Evolutionary conservation across 35 echinoderm and acorn worm species (phyloP).

Genomic region (Ophiothrix spiculata): DNA sequence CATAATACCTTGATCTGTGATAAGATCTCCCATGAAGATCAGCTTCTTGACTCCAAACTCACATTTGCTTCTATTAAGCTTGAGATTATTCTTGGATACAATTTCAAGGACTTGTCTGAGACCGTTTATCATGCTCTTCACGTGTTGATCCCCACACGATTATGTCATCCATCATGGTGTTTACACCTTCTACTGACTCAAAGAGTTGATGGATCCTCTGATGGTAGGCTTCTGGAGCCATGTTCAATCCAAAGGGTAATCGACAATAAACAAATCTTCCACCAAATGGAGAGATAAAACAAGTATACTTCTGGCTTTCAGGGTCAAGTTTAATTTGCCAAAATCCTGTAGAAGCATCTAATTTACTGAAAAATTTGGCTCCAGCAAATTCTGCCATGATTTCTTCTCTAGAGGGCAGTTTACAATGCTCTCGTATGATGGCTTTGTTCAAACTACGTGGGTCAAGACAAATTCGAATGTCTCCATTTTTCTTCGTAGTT

Average conservation of each 20-base stretch:
- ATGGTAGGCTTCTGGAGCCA: constrained; percentile 58
- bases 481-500: constrained; percentile 49
- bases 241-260: constrained; percentile 31
- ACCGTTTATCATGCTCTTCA: constrained; percentile 44
- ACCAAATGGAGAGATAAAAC: constrained; percentile 52
- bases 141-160: constrained; percentile 41
- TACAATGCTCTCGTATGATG: constrained; percentile 48
- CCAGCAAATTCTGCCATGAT: not conserved
- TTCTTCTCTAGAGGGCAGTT: constrained; percentile 43
- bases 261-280: constrained; percentile 33
- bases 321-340: constrained; percentile 45
- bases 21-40: constrained; percentile 18
- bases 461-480: constrained; percentile 48
- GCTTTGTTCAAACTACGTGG: constrained; percentile 43
- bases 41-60: constrained; percentile 20
- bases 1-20: constrained; percentile 26
- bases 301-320: not conserved
- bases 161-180: constrained; percentile 57
- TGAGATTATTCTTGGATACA: constrained; percentile 26
- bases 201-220: constrained; percentile 31
- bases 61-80: constrained; percentile 41
- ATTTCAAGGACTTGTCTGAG: constrained; percentile 37
- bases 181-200: constrained; percentile 38
- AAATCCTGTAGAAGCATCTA: no score
- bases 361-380: not conserved